Base-by-base conservation (phyloP, 2,888 invertebrate genomes). In the Actias luna region DNA sequence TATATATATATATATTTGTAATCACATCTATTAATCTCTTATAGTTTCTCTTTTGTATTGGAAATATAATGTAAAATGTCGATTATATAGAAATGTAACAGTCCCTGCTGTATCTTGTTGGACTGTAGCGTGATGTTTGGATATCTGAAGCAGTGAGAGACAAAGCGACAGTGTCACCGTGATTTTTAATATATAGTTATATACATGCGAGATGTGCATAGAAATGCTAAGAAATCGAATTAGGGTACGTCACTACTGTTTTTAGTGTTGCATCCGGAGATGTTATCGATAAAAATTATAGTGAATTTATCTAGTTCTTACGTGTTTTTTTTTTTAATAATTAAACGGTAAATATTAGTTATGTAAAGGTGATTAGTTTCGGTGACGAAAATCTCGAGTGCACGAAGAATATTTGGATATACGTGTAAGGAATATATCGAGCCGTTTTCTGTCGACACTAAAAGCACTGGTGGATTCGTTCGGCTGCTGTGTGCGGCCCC, bases 131-230 rank as follows among this genome's bases (percentile, higher is more conserved):
- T 46, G 46, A 46, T 46, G 8, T 46, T 22, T 10, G 2, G n/a
- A n/a, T 39, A 39, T 39, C 8, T 12, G 35, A 5, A 39, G n/a
- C 39, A 16, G 67, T 71, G 68, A 70, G 72, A 72, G 65, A 67
- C 70, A 65, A 67, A 63, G 71, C 79, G 72, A 73, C 80, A 82
- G 84, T 85, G 84, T 72, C 77, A 73, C 78, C 78, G 82, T 74
- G 67, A 68, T 70, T 64, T 76, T 67, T 78, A 78, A 77, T 68
- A 76, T 81, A 84, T 76, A 78, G 64, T 70, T 78, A 72, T 76
- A 72, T 78, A 75, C n/a, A 76, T 69, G 70, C 70, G 73, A 71
- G 72, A 70, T 67, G 71, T 69, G 76, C 75, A 77, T 84, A 80
- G 76, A 73, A 66, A 74, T 73, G 75, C 65, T 78, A 78, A 82